Conservation (phyloP, 2,797 vertebrate genomes). For the Babyrousa celebensis region DNA sequence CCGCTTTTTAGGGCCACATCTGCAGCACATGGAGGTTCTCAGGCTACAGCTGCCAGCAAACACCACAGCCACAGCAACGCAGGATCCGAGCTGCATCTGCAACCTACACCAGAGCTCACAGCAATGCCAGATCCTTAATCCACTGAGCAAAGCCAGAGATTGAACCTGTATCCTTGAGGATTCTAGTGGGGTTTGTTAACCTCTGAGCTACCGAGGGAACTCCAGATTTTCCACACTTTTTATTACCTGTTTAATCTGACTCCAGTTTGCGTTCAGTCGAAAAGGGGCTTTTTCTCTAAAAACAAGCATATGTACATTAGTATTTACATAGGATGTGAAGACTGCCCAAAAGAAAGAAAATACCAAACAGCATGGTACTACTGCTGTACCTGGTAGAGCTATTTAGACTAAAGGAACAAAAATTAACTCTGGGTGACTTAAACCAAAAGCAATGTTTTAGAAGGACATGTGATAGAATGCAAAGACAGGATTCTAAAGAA, state of each 20-base stretch:
- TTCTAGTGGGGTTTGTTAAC: too few relatives aligned
- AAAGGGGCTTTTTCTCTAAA: neutral
- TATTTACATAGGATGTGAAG: neutral
- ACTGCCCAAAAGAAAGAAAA: neutral
- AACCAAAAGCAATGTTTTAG: neutral
- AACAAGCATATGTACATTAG: neutral
- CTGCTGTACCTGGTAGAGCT: neutral
- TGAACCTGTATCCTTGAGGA: too few relatives aligned
- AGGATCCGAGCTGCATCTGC: too few relatives aligned
- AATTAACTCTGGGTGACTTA: neutral
- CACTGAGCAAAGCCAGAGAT: too few relatives aligned
- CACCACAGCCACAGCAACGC: too few relatives aligned
- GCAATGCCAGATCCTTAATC: too few relatives aligned
- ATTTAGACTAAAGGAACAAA: neutral
- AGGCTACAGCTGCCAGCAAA: too few relatives aligned
- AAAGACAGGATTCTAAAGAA: neutral
- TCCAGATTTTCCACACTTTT: neutral
- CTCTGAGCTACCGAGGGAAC: too few relatives aligned
- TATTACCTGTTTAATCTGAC: neutral
- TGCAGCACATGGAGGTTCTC: too few relatives aligned
- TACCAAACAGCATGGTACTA: neutral
- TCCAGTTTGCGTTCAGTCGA: neutral
- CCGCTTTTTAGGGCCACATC: too few relatives aligned
- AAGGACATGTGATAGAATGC: neutral
- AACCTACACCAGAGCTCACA: too few relatives aligned